Percentiles rank a stretch among this genome's conserved stretches.
Evolutionary conservation across 2,113 vertebrate species (phyloP).

Genomic region (Amphiprion percula): DNA sequence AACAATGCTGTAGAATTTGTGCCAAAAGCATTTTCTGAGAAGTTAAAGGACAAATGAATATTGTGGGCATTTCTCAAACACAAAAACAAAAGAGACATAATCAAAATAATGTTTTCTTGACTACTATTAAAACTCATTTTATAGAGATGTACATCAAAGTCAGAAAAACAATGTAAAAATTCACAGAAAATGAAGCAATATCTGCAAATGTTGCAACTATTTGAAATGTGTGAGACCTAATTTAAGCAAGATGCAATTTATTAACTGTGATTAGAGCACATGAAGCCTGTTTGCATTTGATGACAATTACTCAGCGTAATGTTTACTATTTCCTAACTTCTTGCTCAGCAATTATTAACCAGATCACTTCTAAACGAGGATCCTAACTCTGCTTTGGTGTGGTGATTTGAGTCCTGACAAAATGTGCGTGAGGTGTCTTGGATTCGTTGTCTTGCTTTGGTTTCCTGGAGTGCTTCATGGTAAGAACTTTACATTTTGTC

Average conservation of each 20-base stretch:
- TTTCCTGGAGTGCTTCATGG: slow-evolving; percentile 27
- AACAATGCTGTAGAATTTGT: not conserved
- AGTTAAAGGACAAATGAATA: not conserved
- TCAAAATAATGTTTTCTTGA: too few relatives aligned
- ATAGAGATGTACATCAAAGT: too few relatives aligned
- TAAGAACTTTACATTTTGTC: slow-evolving; percentile 3
- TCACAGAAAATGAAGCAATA: too few relatives aligned
- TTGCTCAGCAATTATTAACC: slow-evolving; percentile 42
- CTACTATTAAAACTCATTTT: too few relatives aligned
- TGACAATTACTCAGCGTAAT: not conserved
- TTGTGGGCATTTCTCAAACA: not conserved
- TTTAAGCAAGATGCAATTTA: too few relatives aligned
- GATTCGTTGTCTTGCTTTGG: slow-evolving; percentile 50
- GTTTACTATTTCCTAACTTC: slow-evolving; percentile 37
- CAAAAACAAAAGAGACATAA: not conserved
- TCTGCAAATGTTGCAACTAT: too few relatives aligned
- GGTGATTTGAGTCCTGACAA: slow-evolving; percentile 17
- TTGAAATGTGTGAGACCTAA: too few relatives aligned
- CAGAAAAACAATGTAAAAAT: too few relatives aligned
- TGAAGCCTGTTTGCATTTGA: too few relatives aligned
- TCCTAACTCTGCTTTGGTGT: not conserved
- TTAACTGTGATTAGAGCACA: too few relatives aligned
- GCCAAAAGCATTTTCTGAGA: not conserved
- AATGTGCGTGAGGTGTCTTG: slow-evolving; percentile 27
- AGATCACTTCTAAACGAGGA: not conserved